A percentile compares a stretch with the other conserved stretches of the same genome.
Conservation (phyloP, 2,888 invertebrate species). For the Drosophila imparisetae region DNA sequence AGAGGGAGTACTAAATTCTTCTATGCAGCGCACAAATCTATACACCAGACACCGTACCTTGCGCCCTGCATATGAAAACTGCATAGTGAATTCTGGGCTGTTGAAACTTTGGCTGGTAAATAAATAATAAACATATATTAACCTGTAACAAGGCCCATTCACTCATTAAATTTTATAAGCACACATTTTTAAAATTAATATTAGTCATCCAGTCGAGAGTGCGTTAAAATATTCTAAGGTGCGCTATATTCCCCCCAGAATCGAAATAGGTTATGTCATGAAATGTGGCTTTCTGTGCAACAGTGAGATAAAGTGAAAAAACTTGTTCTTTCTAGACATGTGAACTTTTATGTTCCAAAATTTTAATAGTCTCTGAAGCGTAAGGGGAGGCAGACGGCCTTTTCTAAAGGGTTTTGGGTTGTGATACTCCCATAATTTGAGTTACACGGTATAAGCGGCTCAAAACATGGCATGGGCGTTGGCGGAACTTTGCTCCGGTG, state of each 20-base stretch:
- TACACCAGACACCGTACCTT: conserved; percentile 10
- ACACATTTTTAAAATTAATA: not conserved
- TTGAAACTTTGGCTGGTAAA: conserved; percentile 5
- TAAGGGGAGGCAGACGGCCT: not conserved
- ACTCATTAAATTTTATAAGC: not conserved
- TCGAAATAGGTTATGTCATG: not conserved
- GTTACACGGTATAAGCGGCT: not conserved
- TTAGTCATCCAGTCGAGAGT: not conserved
- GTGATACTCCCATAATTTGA: not conserved
- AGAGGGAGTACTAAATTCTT: conserved; percentile 7
- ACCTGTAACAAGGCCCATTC: not conserved
- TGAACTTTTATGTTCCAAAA: not conserved
- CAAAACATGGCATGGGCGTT: not conserved
- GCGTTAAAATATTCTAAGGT: not conserved
- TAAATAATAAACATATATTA: not conserved
- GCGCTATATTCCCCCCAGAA: not conserved
- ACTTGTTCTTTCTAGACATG: not conserved
- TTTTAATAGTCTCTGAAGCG: not conserved
- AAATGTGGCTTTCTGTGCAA: not conserved
- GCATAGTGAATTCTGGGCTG: conserved; percentile 50
- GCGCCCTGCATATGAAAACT: conserved; percentile 52
- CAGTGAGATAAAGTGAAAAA: not conserved
- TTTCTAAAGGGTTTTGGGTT: not conserved
- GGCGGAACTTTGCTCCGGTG: not conserved
- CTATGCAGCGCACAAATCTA: conserved; percentile 14